Evolutionary conservation across 2,113 vertebrate species (phyloP).

Genomic region (Solenodon paradoxus): DNA sequence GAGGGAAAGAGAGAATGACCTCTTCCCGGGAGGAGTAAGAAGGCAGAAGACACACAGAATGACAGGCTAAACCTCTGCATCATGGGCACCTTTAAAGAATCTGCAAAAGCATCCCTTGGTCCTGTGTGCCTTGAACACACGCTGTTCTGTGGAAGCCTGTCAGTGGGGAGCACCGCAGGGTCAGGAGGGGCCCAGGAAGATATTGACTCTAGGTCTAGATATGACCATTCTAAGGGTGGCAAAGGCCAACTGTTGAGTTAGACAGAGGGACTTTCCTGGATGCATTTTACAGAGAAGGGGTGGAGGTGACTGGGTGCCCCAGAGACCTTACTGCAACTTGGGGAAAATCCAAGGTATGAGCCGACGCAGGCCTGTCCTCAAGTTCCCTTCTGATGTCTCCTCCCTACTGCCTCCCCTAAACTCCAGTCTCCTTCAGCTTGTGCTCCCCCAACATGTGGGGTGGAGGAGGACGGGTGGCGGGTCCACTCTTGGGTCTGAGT

Average conservation of each 20-base stretch:
- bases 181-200: background rate
- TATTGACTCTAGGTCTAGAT: background rate
- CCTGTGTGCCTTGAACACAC: background rate
- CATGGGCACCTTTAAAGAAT: background rate
- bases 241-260: background rate
- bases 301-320: background rate
- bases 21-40: background rate
- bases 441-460: background rate
- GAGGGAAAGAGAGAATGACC: fast-evolving
- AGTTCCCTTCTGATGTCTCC: background rate
- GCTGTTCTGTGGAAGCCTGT: background rate
- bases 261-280: slow-evolving; percentile 51
- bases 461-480: background rate
- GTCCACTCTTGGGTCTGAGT: background rate
- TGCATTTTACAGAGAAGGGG: background rate
- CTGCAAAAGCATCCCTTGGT: background rate
- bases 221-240: background rate
- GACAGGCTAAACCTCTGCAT: background rate
- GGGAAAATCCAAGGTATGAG: background rate
- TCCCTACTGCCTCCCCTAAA: background rate
- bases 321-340: background rate
- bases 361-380: background rate
- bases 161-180: background rate
- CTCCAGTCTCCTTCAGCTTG: background rate
- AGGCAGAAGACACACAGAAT: background rate